Percentiles rank a stretch among this genome's conserved stretches.
Evolutionary conservation across 2,888 invertebrate species (phyloP).

Genomic region (Microchrysa polita): DNA sequence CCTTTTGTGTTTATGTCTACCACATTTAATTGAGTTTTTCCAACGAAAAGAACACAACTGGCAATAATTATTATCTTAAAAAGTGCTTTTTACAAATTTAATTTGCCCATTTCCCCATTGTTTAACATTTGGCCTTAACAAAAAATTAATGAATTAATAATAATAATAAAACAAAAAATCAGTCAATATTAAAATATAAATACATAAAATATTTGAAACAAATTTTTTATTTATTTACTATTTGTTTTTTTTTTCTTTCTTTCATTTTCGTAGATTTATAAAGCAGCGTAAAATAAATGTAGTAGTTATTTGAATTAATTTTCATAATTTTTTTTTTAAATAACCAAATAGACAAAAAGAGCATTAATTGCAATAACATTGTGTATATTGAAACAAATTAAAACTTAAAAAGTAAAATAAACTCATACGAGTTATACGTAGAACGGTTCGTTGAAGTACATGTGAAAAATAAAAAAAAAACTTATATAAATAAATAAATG

Average conservation of each 20-base stretch:
- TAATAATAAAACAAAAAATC: not conserved
- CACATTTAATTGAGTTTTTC: too few species aligned
- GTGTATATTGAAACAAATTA: not conserved
- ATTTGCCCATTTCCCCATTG: too few species aligned
- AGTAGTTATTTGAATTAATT: not conserved
- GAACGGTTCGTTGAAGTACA: too few species aligned
- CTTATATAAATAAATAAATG: too few species aligned
- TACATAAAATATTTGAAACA: constrained; percentile 31
- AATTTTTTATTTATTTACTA: not conserved
- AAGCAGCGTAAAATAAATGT: constrained; percentile 35
- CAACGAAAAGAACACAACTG: too few species aligned
- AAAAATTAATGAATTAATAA: not conserved
- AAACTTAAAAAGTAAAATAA: not conserved
- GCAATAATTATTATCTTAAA: too few species aligned
- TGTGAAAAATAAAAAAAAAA: too few species aligned
- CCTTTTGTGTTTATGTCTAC: too few species aligned
- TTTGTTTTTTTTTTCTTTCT: constrained; percentile 7
- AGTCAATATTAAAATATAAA: constrained; percentile 14
- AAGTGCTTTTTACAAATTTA: too few species aligned
- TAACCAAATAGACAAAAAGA: not conserved
- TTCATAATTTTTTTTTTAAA: not conserved
- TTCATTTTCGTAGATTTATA: constrained; percentile 27
- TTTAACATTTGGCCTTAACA: too few species aligned
- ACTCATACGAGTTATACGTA: not conserved
- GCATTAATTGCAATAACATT: not conserved